Percentiles rank a stretch among this genome's conserved stretches.
phyloP scores from a whole-genome alignment of 2,888 invertebrate genomes.

The Dryadula phaetusa region DNA sequence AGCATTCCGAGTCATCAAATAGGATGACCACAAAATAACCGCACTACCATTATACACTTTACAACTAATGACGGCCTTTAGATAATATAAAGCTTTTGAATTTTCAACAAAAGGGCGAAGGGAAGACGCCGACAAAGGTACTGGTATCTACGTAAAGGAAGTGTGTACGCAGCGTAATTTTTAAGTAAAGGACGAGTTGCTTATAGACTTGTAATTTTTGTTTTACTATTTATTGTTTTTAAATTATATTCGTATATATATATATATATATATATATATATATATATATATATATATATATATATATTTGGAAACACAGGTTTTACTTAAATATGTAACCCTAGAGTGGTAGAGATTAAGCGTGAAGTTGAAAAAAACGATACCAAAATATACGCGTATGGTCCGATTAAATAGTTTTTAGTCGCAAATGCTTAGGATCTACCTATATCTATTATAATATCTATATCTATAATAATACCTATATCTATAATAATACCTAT shows the following conservation, averaged over 20 bases:
- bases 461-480: too few species aligned
- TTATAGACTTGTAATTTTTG: neutral
- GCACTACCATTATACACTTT: conserved; percentile 12
- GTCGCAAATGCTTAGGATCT: too few species aligned
- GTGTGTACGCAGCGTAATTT: conserved; percentile 22
- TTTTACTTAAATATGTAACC: neutral
- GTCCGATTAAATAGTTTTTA: too few species aligned
- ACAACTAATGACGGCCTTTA: conserved; percentile 32
- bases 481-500: too few species aligned
- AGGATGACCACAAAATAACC: conserved; percentile 28
- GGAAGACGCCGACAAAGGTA: conserved; percentile 29
- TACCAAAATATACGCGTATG: too few species aligned
- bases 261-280: too few species aligned
- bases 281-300: too few species aligned
- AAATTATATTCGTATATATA: neutral
- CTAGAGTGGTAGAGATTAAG: too few species aligned
- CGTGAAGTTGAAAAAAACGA: too few species aligned
- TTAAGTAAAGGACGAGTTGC: neutral
- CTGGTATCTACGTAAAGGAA: neutral
- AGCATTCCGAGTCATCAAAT: conserved; percentile 36
- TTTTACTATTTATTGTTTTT: neutral
- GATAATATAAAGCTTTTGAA: conserved; percentile 37
- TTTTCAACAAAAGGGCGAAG: conserved; percentile 26
- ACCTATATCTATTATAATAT: too few species aligned
- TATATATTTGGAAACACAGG: too few species aligned